Evolutionary conservation across 2,888 invertebrate species (phyloP).

Genomic region (Drosophila differens): DNA sequence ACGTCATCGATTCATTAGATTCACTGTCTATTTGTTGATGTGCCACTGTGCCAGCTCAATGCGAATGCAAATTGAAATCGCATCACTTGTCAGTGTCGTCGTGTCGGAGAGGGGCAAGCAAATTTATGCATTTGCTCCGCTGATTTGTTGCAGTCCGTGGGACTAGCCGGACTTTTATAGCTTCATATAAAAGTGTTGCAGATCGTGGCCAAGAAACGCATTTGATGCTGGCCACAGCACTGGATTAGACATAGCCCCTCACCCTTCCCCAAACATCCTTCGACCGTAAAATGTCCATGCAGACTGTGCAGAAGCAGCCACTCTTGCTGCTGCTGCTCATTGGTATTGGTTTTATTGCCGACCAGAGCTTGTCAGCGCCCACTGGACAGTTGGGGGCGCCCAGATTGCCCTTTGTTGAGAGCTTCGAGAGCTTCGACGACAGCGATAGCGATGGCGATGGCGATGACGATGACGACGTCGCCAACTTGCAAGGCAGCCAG

Average conservation of each 20-base stretch:
- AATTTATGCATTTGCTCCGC: constrained; percentile 57
- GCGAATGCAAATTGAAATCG: constrained; percentile 39
- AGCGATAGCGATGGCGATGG: background rate
- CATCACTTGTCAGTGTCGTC: constrained; percentile 27
- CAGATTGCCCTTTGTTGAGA: constrained; percentile 51
- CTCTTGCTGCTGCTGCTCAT: constrained; percentile 41
- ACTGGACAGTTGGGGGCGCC: constrained; percentile 49
- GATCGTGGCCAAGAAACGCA: constrained; percentile 21
- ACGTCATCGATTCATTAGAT: constrained; percentile 33
- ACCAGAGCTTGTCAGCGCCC: constrained; percentile 35
- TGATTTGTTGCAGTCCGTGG: constrained; percentile 62
- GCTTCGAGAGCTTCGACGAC: constrained; percentile 61
- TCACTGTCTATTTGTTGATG: constrained; percentile 2
- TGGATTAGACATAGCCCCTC: constrained; percentile 18
- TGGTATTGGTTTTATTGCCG: constrained; percentile 24
- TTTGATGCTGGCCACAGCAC: constrained; percentile 31
- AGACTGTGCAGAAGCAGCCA: constrained; percentile 1
- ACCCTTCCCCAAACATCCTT: background rate
- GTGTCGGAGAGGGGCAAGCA: background rate
- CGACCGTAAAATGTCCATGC: constrained; percentile 26
- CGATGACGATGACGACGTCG: background rate
- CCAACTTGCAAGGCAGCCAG: constrained; percentile 22
- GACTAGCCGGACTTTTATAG: constrained; percentile 4
- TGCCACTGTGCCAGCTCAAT: constrained; percentile 28
- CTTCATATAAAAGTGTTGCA: constrained; percentile 54